These are phyloP conservation scores for Cheilinus undulatus DNA, from an alignment of 2,113 vertebrate genomes.

Conservation along the genomic window DNA sequence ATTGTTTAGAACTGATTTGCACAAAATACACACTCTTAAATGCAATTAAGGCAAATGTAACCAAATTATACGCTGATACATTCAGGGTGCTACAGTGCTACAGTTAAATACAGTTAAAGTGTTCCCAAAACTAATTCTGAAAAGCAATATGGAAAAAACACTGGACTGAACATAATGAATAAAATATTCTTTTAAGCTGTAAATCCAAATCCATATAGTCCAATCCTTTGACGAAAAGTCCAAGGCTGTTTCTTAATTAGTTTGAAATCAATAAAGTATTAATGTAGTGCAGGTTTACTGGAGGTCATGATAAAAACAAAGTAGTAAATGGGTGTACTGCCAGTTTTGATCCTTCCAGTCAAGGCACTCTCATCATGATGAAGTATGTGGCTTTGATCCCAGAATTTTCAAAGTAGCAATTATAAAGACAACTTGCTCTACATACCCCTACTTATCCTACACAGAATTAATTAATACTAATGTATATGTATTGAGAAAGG, in stretches of 20 bases:
- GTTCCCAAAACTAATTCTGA: neutral
- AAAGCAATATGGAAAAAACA: neutral
- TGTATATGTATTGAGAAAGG: conserved; percentile 38
- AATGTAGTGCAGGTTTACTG: conserved; percentile 27
- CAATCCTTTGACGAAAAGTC: neutral
- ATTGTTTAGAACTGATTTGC: no score
- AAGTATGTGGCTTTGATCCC: conserved; percentile 58
- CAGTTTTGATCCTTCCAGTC: conserved; percentile 52
- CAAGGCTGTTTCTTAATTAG: neutral
- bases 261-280: conserved; percentile 3
- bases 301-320: conserved; percentile 54
- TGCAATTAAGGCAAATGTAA: no score
- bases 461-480: conserved; percentile 52
- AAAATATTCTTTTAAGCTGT: neutral
- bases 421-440: conserved; percentile 52
- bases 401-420: conserved; percentile 50
- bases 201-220: neutral
- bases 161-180: neutral
- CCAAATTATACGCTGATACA: no score
- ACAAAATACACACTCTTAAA: no score
- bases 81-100: no score
- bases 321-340: conserved; percentile 48
- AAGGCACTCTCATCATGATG: conserved; percentile 52
- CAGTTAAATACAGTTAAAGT: no score
- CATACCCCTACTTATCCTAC: conserved; percentile 26